Conservation (phyloP, 1,140 invertebrate genomes). For the Venustaconcha ellipsiformis region DNA sequence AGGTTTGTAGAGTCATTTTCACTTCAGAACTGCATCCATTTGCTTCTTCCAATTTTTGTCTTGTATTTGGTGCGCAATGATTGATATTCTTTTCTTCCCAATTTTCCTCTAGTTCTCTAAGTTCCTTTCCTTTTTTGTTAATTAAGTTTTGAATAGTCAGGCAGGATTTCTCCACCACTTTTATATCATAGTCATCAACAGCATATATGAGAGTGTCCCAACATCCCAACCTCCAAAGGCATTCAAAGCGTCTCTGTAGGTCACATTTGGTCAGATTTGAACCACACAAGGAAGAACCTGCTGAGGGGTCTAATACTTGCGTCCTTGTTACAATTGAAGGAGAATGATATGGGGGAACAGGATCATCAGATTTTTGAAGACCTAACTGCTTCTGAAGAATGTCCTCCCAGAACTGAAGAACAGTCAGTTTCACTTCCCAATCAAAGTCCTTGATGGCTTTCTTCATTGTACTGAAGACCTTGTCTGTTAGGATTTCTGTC, state of each 20-base stretch:
- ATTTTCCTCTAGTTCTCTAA: neutral
- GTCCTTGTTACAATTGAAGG: neutral
- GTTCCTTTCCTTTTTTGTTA: neutral
- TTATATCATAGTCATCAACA: conserved; percentile 19
- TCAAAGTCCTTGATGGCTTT: conserved; percentile 14
- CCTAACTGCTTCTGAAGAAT: conserved; percentile 4
- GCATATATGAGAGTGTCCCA: neutral
- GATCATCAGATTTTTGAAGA: neutral
- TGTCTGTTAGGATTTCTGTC: neutral
- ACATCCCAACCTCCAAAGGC: neutral
- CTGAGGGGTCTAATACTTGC: too few relatives aligned
- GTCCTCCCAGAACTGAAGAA: neutral
- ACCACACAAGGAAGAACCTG: too few relatives aligned
- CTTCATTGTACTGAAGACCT: neutral
- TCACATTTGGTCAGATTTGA: neutral
- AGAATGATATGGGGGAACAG: neutral
- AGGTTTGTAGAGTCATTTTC: neutral
- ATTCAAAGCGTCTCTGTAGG: neutral
- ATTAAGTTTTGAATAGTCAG: neutral
- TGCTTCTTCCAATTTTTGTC: neutral
- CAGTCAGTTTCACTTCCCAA: conserved; percentile 20
- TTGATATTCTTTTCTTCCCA: neutral
- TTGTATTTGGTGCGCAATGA: neutral
- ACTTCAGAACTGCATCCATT: neutral
- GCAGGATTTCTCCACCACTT: conserved; percentile 10